These are phyloP conservation scores for Machimus rusticus DNA, from an alignment of 2,888 invertebrate genomes.

Conservation along the genomic window DNA sequence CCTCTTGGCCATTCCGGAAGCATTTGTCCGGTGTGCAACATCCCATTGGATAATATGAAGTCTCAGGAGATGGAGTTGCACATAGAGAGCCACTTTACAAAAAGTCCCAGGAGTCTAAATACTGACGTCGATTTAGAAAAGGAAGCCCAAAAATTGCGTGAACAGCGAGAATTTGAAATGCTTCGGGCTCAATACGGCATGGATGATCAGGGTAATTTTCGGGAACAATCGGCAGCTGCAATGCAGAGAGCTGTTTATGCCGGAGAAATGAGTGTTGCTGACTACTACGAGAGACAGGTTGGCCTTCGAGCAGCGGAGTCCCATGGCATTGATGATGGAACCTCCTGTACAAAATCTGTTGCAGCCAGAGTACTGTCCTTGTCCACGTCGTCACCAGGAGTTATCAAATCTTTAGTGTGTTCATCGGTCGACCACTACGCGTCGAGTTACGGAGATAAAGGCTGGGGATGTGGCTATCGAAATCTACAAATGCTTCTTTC, in stretches of 20 bases:
- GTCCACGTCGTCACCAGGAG: conserved; percentile 52
- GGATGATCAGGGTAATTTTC: conserved; percentile 85
- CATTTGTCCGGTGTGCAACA: conserved; percentile 65
- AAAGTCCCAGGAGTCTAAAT: conserved; percentile 50
- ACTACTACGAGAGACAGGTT: conserved; percentile 83
- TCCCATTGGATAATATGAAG: conserved; percentile 60
- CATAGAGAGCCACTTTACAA: conserved; percentile 82
- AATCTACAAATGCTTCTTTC: conserved; percentile 94
- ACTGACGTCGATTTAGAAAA: conserved; percentile 63
- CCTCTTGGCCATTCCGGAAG: conserved; percentile 52
- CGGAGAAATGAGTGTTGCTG: conserved; percentile 84
- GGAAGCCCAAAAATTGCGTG: conserved; percentile 75
- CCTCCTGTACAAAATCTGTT: conserved; percentile 76
- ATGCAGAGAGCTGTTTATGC: conserved; percentile 84
- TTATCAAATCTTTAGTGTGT: conserved; percentile 76
- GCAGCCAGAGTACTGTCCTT: conserved; percentile 52
- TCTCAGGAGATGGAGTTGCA: conserved; percentile 71
- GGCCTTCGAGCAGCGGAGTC: conserved; percentile 79
- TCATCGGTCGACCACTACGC: conserved; percentile 86
- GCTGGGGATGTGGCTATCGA: conserved; percentile 93
- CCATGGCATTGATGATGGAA: conserved; percentile 82
- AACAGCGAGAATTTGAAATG: conserved; percentile 82
- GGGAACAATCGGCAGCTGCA: conserved; percentile 76
- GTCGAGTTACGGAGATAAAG: conserved; percentile 86
- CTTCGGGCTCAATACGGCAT: conserved; percentile 86